Evolutionary conservation across 2,797 vertebrate genomes (phyloP).

Genomic region (Cephalopachus bancanus): DNA sequence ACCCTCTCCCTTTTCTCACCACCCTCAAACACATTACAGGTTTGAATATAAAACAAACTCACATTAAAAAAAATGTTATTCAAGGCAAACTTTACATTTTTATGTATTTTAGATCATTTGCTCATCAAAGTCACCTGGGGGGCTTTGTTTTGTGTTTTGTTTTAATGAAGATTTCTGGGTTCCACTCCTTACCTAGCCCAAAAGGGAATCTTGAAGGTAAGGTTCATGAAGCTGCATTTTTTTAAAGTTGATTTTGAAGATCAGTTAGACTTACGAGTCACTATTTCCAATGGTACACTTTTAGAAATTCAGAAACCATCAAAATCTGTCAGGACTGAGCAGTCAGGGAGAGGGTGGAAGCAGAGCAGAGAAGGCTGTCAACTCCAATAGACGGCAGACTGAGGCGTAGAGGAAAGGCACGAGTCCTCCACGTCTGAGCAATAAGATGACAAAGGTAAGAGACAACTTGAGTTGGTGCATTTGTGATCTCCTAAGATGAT

Average conservation of each 20-base stretch:
- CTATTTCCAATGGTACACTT: background rate
- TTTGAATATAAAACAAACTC: conserved; percentile 7
- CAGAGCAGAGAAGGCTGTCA: background rate
- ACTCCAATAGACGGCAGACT: background rate
- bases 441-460: background rate
- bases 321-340: conserved; percentile 4
- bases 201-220: conserved; percentile 26
- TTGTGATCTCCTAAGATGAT: background rate
- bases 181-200: background rate
- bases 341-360: background rate
- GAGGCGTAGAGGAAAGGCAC: background rate
- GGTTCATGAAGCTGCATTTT: background rate
- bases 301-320: conserved; percentile 38
- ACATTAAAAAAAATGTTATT: background rate
- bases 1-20: background rate
- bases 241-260: conserved; percentile 9
- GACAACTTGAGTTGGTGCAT: background rate
- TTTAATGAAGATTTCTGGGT: background rate
- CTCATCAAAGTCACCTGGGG: conserved; percentile 22
- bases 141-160: background rate
- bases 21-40: background rate
- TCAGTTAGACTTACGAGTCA: background rate
- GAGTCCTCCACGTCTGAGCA: background rate
- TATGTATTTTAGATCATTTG: background rate
- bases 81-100: background rate